phyloP scores from a whole-genome alignment of 2,888 invertebrate species.

The Zeuzera pyrina region DNA sequence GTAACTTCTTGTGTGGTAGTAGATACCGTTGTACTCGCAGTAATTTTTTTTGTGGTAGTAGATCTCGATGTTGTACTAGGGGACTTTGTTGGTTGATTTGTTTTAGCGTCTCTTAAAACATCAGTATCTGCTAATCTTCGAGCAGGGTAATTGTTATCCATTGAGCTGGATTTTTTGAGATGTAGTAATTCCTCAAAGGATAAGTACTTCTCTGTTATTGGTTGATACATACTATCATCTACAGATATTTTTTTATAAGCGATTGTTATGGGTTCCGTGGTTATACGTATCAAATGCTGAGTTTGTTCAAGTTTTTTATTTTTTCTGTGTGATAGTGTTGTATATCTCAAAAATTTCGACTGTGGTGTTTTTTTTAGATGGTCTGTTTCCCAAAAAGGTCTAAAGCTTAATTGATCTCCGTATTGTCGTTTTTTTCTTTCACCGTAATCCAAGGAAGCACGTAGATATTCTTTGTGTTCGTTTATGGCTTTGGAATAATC shows the following conservation, averaged over 20 bases:
- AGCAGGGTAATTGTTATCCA: slow-evolving; percentile 23
- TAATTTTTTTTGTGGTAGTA: too few species aligned
- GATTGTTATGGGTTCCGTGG: slow-evolving; percentile 49
- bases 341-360: slow-evolving; percentile 43
- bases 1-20: slow-evolving; percentile 29
- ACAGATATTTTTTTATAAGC: slow-evolving; percentile 18
- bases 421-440: slow-evolving; percentile 37
- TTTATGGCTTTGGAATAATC: slow-evolving; percentile 18
- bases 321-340: slow-evolving; percentile 34
- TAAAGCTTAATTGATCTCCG: too few species aligned
- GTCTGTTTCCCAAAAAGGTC: slow-evolving; percentile 52
- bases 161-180: slow-evolving; percentile 40
- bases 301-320: slow-evolving; percentile 26
- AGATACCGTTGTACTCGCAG: slow-evolving; percentile 4
- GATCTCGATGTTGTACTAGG: too few species aligned
- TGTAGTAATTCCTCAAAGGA: slow-evolving; percentile 63
- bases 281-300: slow-evolving; percentile 16
- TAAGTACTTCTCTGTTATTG: slow-evolving; percentile 50
- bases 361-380: slow-evolving; percentile 26
- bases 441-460: slow-evolving; percentile 31
- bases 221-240: slow-evolving; percentile 16
- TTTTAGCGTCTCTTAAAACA: slow-evolving; percentile 1
- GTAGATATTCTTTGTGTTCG: slow-evolving; percentile 24
- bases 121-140: slow-evolving; percentile 19
- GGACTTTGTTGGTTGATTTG: slow-evolving; percentile 5